Base-by-base conservation (phyloP, 1,140 invertebrate genomes). In the Heliconius congener region DNA sequence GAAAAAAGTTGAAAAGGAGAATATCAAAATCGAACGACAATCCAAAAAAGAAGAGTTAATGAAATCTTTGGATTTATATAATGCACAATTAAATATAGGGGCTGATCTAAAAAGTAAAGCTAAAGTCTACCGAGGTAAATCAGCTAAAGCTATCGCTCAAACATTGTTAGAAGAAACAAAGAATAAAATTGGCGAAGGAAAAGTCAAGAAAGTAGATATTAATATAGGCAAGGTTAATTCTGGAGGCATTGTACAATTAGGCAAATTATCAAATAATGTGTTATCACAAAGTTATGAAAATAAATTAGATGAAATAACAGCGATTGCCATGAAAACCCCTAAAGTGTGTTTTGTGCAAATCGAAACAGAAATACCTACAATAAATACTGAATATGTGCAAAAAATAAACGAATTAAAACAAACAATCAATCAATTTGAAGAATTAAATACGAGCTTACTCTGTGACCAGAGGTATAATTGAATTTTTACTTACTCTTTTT, bases 111-210 rank as follows among this genome's bases (percentile, higher is more conserved):
- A 95, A 79, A 96, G 96, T 52, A 97, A 96, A 92, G 97, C 97
- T 19, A 96, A 96, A 70, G 96, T 89, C 73, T 94, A 92, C 71
- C 88, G 92, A 82, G 97, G 96, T 70, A 97, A 97, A 94, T 97
- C 97, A 3, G 97, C 97, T 13, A 96, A 95, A 85, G 95, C 95
- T 42, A 97, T 97, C 82, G 96, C 96, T 86, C 95, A 96, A 83
- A 96, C 96, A 8, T 87, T 97, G 19, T 87, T 96, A 52, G 91
- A 95, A 8, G 95, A 96, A 81, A 96, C 95, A 76, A 92, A 95
- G 81, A 95, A 94, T 81, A 96, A 96, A 87, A 96, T 96, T 30
- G 78, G 80, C 73, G 82, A 89, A 74, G 86, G 80, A 50, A 84
- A 81, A 78, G 75, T 85, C 9, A 81, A 84, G n/a, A 85, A 85